Evolutionary conservation across 2,113 vertebrate genomes (phyloP).

Genomic region (Sapayoa aenigma): DNA sequence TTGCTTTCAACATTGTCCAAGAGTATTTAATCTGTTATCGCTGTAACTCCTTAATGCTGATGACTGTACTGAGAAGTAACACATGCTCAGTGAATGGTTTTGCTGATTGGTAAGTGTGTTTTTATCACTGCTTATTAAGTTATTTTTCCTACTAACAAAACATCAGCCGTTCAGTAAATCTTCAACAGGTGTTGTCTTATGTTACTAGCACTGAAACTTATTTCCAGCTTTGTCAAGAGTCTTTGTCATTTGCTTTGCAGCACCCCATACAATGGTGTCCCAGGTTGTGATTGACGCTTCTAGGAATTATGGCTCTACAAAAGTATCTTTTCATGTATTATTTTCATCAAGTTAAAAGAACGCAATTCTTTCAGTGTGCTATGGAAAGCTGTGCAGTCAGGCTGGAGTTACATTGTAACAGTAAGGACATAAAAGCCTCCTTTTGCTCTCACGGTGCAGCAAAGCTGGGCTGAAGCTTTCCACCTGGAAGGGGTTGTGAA

Average conservation of each 20-base stretch:
- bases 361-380: background rate
- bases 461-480: background rate
- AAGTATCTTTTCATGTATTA: background rate
- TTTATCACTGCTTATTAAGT: background rate
- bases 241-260: background rate
- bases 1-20: background rate
- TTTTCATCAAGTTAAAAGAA: background rate
- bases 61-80: background rate
- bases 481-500: background rate
- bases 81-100: background rate
- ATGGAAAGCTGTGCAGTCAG: background rate
- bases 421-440: fast-evolving
- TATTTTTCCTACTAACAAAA: background rate
- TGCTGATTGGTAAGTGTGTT: background rate
- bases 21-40: background rate
- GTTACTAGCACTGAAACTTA: background rate
- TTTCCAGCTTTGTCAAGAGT: background rate
- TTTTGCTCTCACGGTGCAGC: background rate
- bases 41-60: background rate
- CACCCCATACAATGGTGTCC: background rate
- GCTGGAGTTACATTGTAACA: background rate
- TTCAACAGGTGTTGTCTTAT: background rate
- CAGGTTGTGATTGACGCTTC: background rate
- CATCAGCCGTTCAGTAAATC: background rate
- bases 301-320: background rate